Conservation (phyloP, 1,140 invertebrate genomes). For the Battus philenor region DNA sequence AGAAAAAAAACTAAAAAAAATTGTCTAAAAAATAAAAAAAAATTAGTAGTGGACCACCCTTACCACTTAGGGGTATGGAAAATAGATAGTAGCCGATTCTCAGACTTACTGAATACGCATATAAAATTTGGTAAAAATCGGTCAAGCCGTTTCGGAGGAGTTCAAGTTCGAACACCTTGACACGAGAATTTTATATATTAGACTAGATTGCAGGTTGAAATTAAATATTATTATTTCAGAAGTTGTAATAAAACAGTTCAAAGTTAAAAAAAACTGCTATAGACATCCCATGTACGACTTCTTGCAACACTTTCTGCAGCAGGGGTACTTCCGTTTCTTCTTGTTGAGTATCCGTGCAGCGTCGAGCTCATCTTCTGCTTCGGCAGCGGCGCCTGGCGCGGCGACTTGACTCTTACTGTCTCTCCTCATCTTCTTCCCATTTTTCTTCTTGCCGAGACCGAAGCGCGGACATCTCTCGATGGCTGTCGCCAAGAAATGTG, state of each 20-base stretch:
- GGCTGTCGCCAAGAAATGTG: conserved; percentile 8
- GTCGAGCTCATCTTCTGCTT: not conserved
- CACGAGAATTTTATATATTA: not conserved
- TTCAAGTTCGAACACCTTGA: too few relatives aligned
- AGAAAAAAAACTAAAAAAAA: too few relatives aligned
- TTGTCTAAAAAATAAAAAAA: too few relatives aligned
- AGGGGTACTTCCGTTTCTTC: conserved; percentile 30
- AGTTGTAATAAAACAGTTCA: not conserved
- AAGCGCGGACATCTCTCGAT: conserved; percentile 40
- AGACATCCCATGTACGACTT: conserved; percentile 52
- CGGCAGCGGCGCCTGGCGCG: not conserved
- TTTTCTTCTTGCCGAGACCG: conserved; percentile 20
- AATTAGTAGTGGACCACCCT: too few relatives aligned
- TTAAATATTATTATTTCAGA: too few relatives aligned
- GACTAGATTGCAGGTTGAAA: too few relatives aligned
- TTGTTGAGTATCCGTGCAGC: not conserved
- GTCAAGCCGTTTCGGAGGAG: too few relatives aligned
- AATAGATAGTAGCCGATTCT: too few relatives aligned
- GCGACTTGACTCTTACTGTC: not conserved
- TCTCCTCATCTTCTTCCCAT: conserved; percentile 12
- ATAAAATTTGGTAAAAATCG: too few relatives aligned
- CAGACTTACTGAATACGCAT: too few relatives aligned
- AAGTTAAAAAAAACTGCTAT: conserved; percentile 13
- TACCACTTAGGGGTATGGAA: too few relatives aligned
- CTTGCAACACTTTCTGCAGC: conserved; percentile 58